Base-by-base conservation (phyloP, 2,888 invertebrate genomes). In the Eilema griseolum region DNA sequence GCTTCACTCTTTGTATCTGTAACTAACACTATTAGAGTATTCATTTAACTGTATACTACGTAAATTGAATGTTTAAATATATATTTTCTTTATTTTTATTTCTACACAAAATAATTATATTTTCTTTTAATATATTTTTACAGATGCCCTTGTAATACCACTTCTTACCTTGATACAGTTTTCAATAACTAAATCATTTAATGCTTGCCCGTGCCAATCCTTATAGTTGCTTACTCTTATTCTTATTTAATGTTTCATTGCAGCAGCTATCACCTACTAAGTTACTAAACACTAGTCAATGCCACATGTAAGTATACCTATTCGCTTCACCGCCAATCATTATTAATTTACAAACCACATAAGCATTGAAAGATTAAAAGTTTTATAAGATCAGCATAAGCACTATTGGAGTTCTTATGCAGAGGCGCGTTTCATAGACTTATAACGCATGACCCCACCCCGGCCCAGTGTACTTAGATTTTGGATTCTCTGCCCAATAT, bases 191-290 rank as follows among this genome's bases (percentile, higher is more conserved):
- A 72, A 75, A 72, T 66, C 74, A 82, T 82, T 82, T 88, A 89
- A 88, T 87, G 89, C 88, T 89, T 88, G 77, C 78, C 82, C 84
- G 79, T 83, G 84, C 84, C 85, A 85, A 78, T 83, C 83, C 86
- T 88, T 79, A 88, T 83, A 88, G 86, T 89, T 89, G 93, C 93
- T 93, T 89, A 83, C 88, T 91, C 89, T 93, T 93, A 93, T 88
- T 88, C 90, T 89, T 90, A 84, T 79, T 86, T 88, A 92, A 92
- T 90, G 90, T 95, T 95, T 95, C 90, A 94, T 95, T 95, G 85
- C 95, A 95, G 95, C 95, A 92, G 92, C 89, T 95, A 83, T 95
- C 95, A 92, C 95, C 95, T 91, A 92, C 94, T 95, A 95, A 95
- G 94, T 94, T 95, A 93, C 93, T 95, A 93, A 95, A 93, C 86